Percentiles rank a stretch among this genome's conserved stretches.
Evolutionary conservation across 53 echinoderm and acorn worm genomes (phyloP).

Genomic region (Apostichopus leukothele): DNA sequence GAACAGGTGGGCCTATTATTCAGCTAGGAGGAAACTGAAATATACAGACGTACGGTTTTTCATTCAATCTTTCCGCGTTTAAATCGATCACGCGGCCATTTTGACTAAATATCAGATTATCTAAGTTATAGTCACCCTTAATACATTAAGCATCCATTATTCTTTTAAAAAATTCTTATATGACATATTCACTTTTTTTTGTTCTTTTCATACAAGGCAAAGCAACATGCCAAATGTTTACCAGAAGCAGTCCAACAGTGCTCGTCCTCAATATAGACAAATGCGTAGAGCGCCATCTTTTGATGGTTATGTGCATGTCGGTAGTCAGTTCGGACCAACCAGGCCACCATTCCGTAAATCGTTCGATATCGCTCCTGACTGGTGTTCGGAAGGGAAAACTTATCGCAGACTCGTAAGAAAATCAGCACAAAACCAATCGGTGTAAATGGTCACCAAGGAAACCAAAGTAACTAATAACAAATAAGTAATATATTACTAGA

Average conservation of each 20-base stretch:
- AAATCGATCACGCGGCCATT: no score
- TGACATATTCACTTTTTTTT: neutral
- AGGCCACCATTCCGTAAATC: conserved; percentile 57
- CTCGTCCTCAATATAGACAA: neutral
- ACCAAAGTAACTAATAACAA: no score
- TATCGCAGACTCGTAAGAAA: conserved; percentile 59
- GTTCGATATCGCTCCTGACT: conserved; percentile 92
- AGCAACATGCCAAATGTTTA: neutral
- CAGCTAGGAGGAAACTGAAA: no score
- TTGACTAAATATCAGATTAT: no score
- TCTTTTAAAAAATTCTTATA: no score
- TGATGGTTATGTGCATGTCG: conserved; percentile 67
- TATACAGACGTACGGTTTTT: no score
- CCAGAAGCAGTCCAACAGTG: neutral
- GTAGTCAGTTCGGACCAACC: conserved; percentile 73
- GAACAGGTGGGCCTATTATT: no score
- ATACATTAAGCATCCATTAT: no score
- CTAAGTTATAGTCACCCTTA: no score
- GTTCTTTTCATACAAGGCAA: neutral
- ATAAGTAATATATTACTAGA: no score
- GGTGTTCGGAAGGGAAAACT: conserved; percentile 82
- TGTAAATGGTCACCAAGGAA: neutral
- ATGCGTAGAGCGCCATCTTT: conserved; percentile 35
- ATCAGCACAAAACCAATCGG: neutral
- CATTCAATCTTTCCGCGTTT: no score